Base-by-base conservation (phyloP, 2,797 vertebrate genomes). In the Peromyscus attwateri region DNA sequence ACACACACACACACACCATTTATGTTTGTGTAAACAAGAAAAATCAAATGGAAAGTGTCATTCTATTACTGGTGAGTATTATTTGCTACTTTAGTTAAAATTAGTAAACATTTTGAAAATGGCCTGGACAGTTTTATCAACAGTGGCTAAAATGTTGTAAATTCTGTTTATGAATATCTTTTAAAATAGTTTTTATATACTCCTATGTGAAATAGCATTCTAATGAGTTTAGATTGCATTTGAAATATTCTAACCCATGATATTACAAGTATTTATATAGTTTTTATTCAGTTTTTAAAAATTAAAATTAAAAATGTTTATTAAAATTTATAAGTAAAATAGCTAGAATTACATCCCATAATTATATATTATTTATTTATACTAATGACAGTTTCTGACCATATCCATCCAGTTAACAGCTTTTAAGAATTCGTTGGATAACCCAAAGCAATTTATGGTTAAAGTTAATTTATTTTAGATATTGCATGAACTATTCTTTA, bases 11-110 rank as follows among this genome's bases (percentile, higher is more conserved):
- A 57, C 23, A 57, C 55, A 16, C 84, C 5, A 90, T 71, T 71
- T 92, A 57, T 91, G 14, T 93, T 60, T 17, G 25, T 92, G 1
- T 87, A 60, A 92, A 94, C 62, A 60, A 93, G 34, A 62, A 77
- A 68, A 85, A 62, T 64, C 8, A 76, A 37, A 76, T 73, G 8
- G 23, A 71, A 91, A 91, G 37, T 81, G 8, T 95, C 12, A 17
- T 84, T 80, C 25, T 70, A 34, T 93, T 82, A 84, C 27, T 95
- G 57, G 75, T 92, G 79, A 96, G 27, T 92, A 3, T 85, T 92
- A 81, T 16, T 31, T 94, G 19, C 19, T 79, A 95, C 93, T 96
- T 97, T n/a, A 84, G 64, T 94, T 90, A 88, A 90, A 93, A 88
- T 75, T 60, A 62, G 23, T 95, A 62, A 95, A 92, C 2, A 91